Conservation (phyloP, 2,888 invertebrate species). For the Cepaea hortensis region DNA sequence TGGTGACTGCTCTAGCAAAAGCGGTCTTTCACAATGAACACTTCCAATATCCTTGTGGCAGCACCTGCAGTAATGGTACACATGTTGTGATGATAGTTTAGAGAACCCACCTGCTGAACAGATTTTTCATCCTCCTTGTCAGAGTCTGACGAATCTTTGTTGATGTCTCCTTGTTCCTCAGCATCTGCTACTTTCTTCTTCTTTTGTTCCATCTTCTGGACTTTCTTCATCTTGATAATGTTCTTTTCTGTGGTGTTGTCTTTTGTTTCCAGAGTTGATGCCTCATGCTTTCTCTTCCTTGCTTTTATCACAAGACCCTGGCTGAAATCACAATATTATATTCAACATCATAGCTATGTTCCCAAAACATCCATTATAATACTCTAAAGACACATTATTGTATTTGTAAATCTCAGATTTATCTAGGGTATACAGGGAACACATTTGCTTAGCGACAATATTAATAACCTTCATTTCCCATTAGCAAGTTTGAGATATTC, state of each 20-base stretch:
- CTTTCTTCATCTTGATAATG: conserved; percentile 44
- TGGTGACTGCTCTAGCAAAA: no score
- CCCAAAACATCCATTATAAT: not conserved
- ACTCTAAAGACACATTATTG: no score
- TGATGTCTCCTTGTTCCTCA: conserved; percentile 43
- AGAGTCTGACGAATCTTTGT: conserved; percentile 37
- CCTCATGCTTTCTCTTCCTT: conserved; percentile 29
- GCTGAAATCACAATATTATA: conserved; percentile 19
- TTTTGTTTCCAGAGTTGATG: conserved; percentile 17
- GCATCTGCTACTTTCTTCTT: conserved; percentile 46
- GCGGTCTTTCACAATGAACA: no score
- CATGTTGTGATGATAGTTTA: no score
- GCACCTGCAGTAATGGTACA: no score
- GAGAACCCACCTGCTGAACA: not conserved
- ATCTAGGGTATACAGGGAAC: no score
- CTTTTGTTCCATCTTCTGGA: conserved; percentile 37
- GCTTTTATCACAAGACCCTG: not conserved
- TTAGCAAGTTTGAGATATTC: no score
- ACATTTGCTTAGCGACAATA: no score
- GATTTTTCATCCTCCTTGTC: conserved; percentile 36
- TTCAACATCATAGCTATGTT: not conserved
- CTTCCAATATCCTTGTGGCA: no score
- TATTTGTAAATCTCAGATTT: no score
- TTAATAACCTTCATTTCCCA: no score
- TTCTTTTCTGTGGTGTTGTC: conserved; percentile 8